Conservation (phyloP, 1,140 invertebrate genomes). For the Drosophila teissieri region DNA sequence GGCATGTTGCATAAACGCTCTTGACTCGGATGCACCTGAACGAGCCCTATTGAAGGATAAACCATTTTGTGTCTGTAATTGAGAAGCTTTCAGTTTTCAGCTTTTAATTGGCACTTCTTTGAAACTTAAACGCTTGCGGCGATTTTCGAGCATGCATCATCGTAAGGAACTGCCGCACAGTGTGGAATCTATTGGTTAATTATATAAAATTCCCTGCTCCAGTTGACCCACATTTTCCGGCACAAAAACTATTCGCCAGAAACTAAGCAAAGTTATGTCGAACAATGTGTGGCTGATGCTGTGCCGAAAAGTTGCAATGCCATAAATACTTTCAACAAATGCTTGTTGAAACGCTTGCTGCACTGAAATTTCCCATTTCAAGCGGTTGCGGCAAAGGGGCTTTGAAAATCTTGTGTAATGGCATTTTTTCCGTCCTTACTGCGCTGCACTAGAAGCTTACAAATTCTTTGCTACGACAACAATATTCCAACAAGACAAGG, state of each 20-base stretch:
- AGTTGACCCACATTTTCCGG: constrained; percentile 23
- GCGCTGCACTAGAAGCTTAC: constrained; percentile 53
- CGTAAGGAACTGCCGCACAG: background rate
- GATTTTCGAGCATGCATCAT: background rate
- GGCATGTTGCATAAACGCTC: constrained; percentile 28
- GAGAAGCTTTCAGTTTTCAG: background rate
- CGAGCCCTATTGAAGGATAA: constrained; percentile 1
- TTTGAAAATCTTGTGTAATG: constrained; percentile 62
- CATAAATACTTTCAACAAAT: constrained; percentile 41
- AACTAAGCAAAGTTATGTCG: constrained; percentile 38
- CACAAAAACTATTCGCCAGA: constrained; percentile 31
- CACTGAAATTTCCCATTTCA: constrained; percentile 38
- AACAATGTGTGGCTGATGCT: constrained; percentile 39
- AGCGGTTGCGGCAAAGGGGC: constrained; percentile 29
- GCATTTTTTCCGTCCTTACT: constrained; percentile 10
- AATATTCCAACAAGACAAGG: constrained; percentile 49
- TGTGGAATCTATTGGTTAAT: constrained; percentile 16
- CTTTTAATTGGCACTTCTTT: background rate
- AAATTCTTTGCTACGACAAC: constrained; percentile 69
- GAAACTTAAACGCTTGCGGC: background rate
- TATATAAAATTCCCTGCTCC: constrained; percentile 25
- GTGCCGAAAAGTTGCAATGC: constrained; percentile 40
- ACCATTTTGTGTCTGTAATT: constrained; percentile 9
- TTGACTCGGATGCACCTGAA: constrained; percentile 9
- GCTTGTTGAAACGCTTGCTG: constrained; percentile 37